Percentiles rank a stretch among this genome's conserved stretches.
These are phyloP conservation scores for Lepus americanus DNA, from an alignment of 2,113 vertebrate species.

Conservation along the genomic window DNA sequence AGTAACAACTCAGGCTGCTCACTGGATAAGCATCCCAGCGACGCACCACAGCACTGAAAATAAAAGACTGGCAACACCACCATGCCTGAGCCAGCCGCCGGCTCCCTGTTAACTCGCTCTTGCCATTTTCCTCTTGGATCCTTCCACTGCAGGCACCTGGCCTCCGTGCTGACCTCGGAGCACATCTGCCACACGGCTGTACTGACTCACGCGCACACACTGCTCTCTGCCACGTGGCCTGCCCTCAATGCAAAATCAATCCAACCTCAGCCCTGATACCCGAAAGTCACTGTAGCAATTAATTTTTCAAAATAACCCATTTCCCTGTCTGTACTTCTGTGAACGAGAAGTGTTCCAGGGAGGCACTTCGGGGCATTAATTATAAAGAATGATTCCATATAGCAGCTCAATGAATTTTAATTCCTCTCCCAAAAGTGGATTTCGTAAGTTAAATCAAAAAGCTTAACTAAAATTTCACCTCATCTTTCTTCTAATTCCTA, in stretches of 20 bases:
- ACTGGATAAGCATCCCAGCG: conserved; percentile 46
- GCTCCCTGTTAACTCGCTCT: neutral
- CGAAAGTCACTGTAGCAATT: neutral
- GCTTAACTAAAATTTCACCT: conserved; percentile 5
- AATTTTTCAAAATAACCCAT: neutral
- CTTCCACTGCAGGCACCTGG: no score
- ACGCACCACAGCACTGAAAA: conserved; percentile 57
- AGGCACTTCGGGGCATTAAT: neutral
- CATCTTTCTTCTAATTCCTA: conserved; percentile 23
- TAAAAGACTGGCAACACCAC: conserved; percentile 32
- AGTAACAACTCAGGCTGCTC: neutral
- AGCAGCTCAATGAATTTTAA: conserved; percentile 33
- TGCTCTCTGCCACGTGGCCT: neutral
- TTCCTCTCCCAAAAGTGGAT: neutral
- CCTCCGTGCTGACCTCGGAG: neutral
- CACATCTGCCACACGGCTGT: neutral
- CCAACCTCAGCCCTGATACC: neutral
- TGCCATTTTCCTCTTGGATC: neutral
- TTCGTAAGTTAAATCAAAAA: neutral
- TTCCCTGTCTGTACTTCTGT: neutral
- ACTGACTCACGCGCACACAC: neutral
- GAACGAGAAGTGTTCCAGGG: neutral
- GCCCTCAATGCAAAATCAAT: neutral
- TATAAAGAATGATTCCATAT: neutral
- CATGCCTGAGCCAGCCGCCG: neutral